Base-by-base conservation (phyloP, 2,888 invertebrate species). In the Pyrocoelia pectoralis region DNA sequence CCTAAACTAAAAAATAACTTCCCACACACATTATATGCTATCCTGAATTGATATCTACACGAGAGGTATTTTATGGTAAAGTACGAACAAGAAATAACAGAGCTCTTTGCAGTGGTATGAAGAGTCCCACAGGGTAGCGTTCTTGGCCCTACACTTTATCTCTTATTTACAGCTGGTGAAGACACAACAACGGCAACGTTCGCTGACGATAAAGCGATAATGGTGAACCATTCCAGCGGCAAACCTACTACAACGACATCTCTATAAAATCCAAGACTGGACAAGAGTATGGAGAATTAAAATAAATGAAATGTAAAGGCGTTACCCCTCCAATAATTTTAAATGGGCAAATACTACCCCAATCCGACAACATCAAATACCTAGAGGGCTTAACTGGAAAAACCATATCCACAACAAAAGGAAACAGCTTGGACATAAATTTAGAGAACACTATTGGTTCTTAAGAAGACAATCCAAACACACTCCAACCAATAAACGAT, bases 221-320 rank as follows among this genome's bases (percentile, higher is more conserved):
- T 67, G 19, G 43, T 55, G n/a, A 33, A 62, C 8, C 13, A 60
- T 10, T 13, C 10, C 24, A 5, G 66, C 68, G 2, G 50, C 66
- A 15, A 13, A 43, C 40, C 1, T 24, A 1, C 55, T 70, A 14
- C 67, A 70, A 56, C n/a, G 33, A 4, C 28, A 41, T 48, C 51
- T 66, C 9, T 38, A 62, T 55, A 40, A 57, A 17, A 40, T 66
- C 8, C 54, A 52, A 24, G 24, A 43, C 5, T 70, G 66, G 69
- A 51, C 61, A 3, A 57, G 43, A 33, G 51, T 24, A 13, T 68
- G 67, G 65, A 48, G 63, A n/a, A 63, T 67, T 9, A 70, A 61
- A 41, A n/a, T 70, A 68, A 29, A 65, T 69, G 1, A 49, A 52
- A 38, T 49, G 64, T 17, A 65, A 43, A 60, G 51, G 49, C 12